Base-by-base conservation (phyloP, 35 echinoderm and acorn worm species). In the Eucidaris tribuloides region DNA sequence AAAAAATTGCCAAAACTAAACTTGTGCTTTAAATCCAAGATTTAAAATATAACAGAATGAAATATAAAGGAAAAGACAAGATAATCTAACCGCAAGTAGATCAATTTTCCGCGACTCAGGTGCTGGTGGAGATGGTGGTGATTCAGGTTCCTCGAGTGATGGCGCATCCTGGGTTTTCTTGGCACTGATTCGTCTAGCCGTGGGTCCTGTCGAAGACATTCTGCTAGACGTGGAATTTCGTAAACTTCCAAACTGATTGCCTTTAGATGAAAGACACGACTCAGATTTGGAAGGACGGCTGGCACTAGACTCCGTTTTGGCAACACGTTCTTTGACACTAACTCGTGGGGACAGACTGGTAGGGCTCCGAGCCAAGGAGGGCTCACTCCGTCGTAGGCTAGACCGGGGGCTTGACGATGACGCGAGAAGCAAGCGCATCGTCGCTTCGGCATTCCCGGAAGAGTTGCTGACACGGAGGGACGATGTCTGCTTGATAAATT, bases 71-170 rank as follows among this genome's bases (percentile, higher is more conserved):
- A n/a, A n/a, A n/a, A n/a, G n/a, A n/a, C n/a, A n/a, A n/a, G n/a
- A n/a, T n/a, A n/a, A 64, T 64, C 85, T 88, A 88, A 88, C 85
- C 85, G 77, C 49, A 48, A 88, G 56, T 17, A 88, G 61, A 66
- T 88, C 85, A 54, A 88, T 88, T 61, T 65, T 65, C 40, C 60
- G 35, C 31, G 82, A 84, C 18, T 63, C 42, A 14, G 38, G 46
- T 1, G 82, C 31, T 28, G 82, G 61, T 46, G 60, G 65, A 3
- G 85, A 65, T 32, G 38, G 52, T 3, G 57, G 42, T 30, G 57
- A 31, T 29, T 38, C 43, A 24, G 65, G 46, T 42, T 86, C 62
- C 45, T 88, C 85, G n/a, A 40, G 68, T 74, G 68, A 74, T 44
- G n/a, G n/a, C n/a, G n/a, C n/a, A n/a, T n/a, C n/a, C n/a, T 74